These are phyloP conservation scores for Aurelia coerulea DNA, from an alignment of 30 jellyfish, hydroid and myxozoan genomes.

Conservation along the genomic window DNA sequence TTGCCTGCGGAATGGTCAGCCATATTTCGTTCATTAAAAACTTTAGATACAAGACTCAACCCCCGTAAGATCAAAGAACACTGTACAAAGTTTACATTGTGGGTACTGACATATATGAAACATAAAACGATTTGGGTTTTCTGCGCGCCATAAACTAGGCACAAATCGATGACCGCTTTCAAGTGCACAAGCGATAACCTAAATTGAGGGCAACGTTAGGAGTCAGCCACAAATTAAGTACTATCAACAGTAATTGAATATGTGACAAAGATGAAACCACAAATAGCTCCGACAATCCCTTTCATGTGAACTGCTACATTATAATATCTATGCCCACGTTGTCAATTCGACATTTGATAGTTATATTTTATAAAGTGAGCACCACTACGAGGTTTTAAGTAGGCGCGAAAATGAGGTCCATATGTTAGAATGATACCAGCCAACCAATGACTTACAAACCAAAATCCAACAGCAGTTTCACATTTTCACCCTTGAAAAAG, in stretches of 20 bases:
- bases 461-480: no score
- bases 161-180: constrained; percentile 52
- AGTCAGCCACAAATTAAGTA: constrained; percentile 58
- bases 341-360: neutral
- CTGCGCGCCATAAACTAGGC: constrained; percentile 21
- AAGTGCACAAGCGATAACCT: constrained; percentile 25
- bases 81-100: constrained; percentile 20
- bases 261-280: constrained; percentile 35
- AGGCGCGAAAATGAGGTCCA: no score
- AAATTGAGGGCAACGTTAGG: constrained; percentile 61
- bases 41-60: neutral
- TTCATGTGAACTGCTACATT: constrained; percentile 13
- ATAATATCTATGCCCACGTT: neutral
- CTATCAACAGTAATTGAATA: constrained; percentile 24
- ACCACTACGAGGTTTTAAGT: no score
- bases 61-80: constrained; percentile 29
- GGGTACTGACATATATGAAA: constrained; percentile 32
- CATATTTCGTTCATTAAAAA: no score
- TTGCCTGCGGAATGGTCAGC: no score
- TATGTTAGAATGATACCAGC: no score
- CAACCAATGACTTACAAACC: no score
- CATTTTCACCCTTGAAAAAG: no score
- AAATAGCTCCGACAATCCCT: constrained; percentile 32
- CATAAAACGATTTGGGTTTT: constrained; percentile 47
- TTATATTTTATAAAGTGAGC: neutral